A percentile compares a stretch with the other conserved stretches of the same genome.
Conservation (phyloP, 64 coral and sea anemone species). For the Pocillopora damicornis region DNA sequence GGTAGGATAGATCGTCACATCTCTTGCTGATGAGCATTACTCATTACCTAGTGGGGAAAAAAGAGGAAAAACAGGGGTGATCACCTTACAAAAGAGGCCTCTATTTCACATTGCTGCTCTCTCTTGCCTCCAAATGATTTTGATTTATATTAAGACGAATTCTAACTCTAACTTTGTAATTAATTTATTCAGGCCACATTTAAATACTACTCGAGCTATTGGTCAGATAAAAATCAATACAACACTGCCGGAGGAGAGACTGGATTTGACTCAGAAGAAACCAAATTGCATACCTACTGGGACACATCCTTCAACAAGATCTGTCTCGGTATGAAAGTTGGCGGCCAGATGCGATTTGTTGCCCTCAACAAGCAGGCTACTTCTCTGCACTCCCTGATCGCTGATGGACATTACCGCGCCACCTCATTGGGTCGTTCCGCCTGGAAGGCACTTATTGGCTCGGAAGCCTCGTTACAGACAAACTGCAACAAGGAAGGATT, state of each 20-base stretch:
- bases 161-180: background rate
- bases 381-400: slow-evolving; percentile 24
- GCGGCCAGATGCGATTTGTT: slow-evolving; percentile 7
- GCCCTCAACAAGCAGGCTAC: slow-evolving; percentile 10
- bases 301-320: background rate
- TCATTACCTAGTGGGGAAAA: too few relatives aligned
- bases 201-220: background rate
- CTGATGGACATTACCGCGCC: slow-evolving; percentile 22
- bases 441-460: slow-evolving; percentile 8
- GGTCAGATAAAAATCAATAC: background rate
- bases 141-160: too few relatives aligned
- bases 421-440: background rate
- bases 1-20: background rate
- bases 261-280: slow-evolving; percentile 16
- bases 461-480: background rate
- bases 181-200: background rate
- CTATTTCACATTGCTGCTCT: too few relatives aligned
- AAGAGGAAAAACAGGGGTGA: too few relatives aligned
- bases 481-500: background rate
- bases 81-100: too few relatives aligned
- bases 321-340: slow-evolving; percentile 23
- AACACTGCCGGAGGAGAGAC: background rate
- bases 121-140: too few relatives aligned
- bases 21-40: too few relatives aligned
- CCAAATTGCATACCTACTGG: background rate